A percentile compares a stretch with the other conserved stretches of the same genome.
Conservation (phyloP, 2,797 vertebrate species). For the Sebastes cheni region DNA sequence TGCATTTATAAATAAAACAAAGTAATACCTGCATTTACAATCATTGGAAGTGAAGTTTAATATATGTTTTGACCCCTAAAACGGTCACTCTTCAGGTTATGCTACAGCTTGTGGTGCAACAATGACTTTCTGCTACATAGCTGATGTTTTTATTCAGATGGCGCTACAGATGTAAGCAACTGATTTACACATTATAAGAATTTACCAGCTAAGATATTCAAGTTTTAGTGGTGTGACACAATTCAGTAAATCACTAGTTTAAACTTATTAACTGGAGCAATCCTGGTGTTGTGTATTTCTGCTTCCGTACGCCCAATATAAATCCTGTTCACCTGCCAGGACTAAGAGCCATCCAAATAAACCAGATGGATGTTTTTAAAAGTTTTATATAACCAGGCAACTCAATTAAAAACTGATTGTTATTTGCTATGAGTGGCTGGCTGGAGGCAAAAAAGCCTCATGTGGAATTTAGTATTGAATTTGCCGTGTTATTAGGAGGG, state of each 20-base stretch:
- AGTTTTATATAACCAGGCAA: conserved; percentile 9
- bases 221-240: background rate
- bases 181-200: background rate
- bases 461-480: conserved; percentile 12
- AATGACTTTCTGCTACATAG: too few species aligned
- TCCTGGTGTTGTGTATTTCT: background rate
- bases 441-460: background rate
- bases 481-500: background rate
- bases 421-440: conserved; percentile 13
- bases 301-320: background rate
- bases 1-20: background rate
- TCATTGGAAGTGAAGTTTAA: background rate
- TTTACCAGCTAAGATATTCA: background rate
- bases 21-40: background rate
- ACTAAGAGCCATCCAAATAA: background rate
- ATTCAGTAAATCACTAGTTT: background rate
- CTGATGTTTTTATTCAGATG: background rate
- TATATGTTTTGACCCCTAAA: background rate
- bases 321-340: background rate
- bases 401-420: conserved; percentile 18
- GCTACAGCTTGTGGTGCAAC: background rate
- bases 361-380: conserved; percentile 19
- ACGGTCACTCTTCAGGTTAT: background rate
- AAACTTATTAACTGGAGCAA: background rate
- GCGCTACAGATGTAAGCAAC: background rate